Conservation (phyloP, 2,113 vertebrate genomes). For the Sebastes schlegelii region DNA sequence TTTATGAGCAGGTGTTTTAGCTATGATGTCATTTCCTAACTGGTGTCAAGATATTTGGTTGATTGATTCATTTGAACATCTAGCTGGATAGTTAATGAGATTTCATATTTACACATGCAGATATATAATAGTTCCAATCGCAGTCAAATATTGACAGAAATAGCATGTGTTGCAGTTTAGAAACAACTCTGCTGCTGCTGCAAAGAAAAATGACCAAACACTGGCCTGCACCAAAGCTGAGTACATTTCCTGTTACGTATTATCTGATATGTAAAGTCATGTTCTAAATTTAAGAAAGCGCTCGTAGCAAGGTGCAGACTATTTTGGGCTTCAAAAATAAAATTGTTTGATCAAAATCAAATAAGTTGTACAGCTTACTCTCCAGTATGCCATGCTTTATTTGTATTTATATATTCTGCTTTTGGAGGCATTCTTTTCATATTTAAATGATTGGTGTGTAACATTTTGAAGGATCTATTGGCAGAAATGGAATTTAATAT, state of each 20-base stretch:
- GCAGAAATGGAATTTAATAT: too few relatives aligned
- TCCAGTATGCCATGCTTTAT: background rate
- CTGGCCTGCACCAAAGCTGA: background rate
- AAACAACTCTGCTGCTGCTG: background rate
- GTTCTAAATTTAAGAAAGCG: background rate
- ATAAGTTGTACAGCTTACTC: too few relatives aligned
- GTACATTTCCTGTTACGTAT: background rate
- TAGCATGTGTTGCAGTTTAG: background rate
- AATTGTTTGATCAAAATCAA: background rate
- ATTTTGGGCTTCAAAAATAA: background rate
- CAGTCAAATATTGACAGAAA: background rate
- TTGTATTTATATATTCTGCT: background rate
- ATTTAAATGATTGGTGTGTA: too few relatives aligned
- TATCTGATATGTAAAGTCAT: background rate
- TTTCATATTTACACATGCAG: background rate
- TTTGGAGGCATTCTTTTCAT: background rate
- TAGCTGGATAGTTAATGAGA: background rate
- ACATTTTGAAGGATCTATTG: too few relatives aligned
- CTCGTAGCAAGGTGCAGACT: background rate
- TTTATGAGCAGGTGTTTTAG: conserved; percentile 6
- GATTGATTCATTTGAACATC: background rate
- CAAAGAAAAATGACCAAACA: background rate
- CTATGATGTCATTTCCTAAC: background rate
- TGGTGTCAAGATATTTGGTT: background rate
- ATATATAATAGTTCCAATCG: background rate